A percentile compares a stretch with the other conserved stretches of the same genome.
Conservation (phyloP, 1,140 invertebrate genomes). For the Brachionus calyciflorus region DNA sequence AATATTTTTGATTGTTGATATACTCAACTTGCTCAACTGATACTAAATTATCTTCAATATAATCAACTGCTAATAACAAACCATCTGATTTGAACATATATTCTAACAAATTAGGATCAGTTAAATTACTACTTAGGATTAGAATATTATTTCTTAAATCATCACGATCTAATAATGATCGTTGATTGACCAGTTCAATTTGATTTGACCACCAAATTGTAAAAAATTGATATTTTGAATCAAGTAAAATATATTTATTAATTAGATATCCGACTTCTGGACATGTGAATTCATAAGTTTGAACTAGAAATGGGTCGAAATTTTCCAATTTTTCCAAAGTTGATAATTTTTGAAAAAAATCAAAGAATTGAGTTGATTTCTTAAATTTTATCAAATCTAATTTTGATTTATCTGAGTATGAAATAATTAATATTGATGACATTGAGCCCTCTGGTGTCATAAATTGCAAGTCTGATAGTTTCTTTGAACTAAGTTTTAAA, state of each 20-base stretch:
- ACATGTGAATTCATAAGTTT: conserved; percentile 14
- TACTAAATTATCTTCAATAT: neutral
- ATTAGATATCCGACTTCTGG: neutral
- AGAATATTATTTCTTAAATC: conserved; percentile 16
- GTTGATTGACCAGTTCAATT: neutral
- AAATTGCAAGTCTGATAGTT: neutral
- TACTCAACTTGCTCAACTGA: conserved; percentile 34
- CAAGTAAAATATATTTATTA: neutral
- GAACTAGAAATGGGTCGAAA: neutral
- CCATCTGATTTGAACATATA: conserved; percentile 30
- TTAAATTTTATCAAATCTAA: conserved; percentile 24
- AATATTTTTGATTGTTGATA: conserved; percentile 10
- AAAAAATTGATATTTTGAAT: neutral
- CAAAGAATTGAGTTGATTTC: neutral
- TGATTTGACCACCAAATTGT: conserved; percentile 24
- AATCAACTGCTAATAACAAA: neutral
- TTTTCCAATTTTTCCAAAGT: conserved; percentile 12
- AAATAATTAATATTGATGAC: neutral
- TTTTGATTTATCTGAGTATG: conserved; percentile 28
- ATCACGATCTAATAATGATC: conserved; percentile 1
- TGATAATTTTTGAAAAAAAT: neutral
- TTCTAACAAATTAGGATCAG: neutral
- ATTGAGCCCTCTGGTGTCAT: neutral
- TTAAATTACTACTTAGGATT: neutral
- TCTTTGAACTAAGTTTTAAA: neutral